These are phyloP conservation scores for Protaetia brevitarsis DNA, from an alignment of 1,140 invertebrate species.

Conservation along the genomic window DNA sequence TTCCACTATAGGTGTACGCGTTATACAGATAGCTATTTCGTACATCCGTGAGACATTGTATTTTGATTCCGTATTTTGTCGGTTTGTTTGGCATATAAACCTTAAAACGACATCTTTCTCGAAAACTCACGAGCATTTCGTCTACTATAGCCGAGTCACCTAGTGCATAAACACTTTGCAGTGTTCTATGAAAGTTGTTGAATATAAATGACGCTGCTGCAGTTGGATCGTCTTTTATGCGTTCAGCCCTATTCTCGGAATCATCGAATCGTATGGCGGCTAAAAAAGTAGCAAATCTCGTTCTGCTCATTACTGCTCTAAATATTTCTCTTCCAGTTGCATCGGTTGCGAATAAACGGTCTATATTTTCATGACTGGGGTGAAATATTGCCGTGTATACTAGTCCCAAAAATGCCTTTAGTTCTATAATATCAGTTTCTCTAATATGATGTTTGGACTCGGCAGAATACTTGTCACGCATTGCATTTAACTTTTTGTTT, in stretches of 20 bases:
- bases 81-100: constrained; percentile 52
- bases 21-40: constrained; percentile 40
- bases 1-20: constrained; percentile 45
- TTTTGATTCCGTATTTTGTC: constrained; percentile 51
- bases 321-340: constrained; percentile 40
- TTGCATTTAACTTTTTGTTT: not conserved
- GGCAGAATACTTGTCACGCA: not conserved
- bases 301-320: constrained; percentile 31
- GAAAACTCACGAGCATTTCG: constrained; percentile 48
- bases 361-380: constrained; percentile 34
- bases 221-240: too few species aligned
- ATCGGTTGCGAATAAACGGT: constrained; percentile 37
- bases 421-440: constrained; percentile 4
- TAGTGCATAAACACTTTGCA: constrained; percentile 36
- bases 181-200: constrained; percentile 29
- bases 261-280: constrained; percentile 37
- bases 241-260: too few species aligned
- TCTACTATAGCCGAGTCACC: constrained; percentile 40
- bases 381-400: constrained; percentile 29
- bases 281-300: constrained; percentile 33
- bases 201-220: constrained; percentile 19
- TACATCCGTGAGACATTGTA: constrained; percentile 42
- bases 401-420: constrained; percentile 21
- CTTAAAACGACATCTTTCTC: constrained; percentile 45
- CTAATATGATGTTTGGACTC: not conserved